Evolutionary conservation across 2,113 vertebrate genomes (phyloP), one percentile per base, ranked within the genome.

Genomic region (Lepisosteus oculatus): DNA sequence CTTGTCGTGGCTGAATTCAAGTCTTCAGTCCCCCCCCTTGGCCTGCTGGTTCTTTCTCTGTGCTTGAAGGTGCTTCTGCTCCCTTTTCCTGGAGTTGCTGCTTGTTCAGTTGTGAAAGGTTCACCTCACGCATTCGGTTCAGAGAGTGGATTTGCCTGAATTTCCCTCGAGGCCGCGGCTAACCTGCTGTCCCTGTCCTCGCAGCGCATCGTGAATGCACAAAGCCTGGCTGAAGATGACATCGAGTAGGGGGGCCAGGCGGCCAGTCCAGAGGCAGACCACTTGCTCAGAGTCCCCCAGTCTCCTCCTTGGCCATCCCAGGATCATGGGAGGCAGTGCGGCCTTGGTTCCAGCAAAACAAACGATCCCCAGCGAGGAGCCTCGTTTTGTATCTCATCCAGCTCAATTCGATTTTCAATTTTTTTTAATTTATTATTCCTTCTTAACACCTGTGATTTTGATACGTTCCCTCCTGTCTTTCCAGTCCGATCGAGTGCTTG

Each of bases 171-270:
- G 29, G 29, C 29, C 29, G 29, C 2, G 29, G 57, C 47, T 51
- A 9, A 51, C 47, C 15, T 79, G 72, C 41, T 57, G 76, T 81
- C 70, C 81, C 59, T 71, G 64, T 63, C 78, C 82, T 86, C 81
- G 65, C 92, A 98, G 96, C 89, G 92, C 83, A 90, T 96, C 79
- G 83, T 94, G 81, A 93, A 83, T 82, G 85, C 93, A 72, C 93
- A 93, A 78, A 90, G 90, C 80, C 91, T 96, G 88, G 85, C 92
- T 80, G 95, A 97, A 92, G 95, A 97, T 83, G 95, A 95, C 78
- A 90, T 95, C 51, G 94, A 97, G 86, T 96, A 85, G 94, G 78
- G 74, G 45, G 65, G 43, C 54, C 6, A 54, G 77, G 72, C 29
- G 44, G n/a, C 14, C 56, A 47, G 5, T 17, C 14, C 3, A 6